Base-by-base conservation (phyloP, 2,888 invertebrate genomes). In the Spodoptera exigua region DNA sequence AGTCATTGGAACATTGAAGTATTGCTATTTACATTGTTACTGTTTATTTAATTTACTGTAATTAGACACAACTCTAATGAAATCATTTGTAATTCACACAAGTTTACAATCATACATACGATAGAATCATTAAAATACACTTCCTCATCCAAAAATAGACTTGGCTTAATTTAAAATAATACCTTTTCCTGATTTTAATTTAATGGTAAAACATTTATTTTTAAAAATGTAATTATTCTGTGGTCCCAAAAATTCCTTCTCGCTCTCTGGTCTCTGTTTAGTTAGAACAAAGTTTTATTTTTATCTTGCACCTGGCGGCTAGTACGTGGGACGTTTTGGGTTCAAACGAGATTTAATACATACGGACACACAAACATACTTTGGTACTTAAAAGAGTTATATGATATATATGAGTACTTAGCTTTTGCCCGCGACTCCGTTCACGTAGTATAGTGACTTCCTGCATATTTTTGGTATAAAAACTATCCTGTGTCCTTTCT, bases 161-260 rank as follows among this genome's bases (percentile, higher is more conserved):
- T n/a, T n/a, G n/a, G n/a, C n/a, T n/a, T n/a, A n/a, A n/a, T n/a
- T 27, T 27, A 27, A 27, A 27, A 27, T 27, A 9, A 27, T 4
- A n/a, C n/a, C n/a, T 27, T 27, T 27, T 5, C 27, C 7, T 7
- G 1, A 1, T 7, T 27, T 5, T 27, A 27, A 27, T 4, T 9
- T 7, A 27, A 27, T 9, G 27, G 27, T 9, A 27, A 27, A 27
- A n/a, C 2, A 27, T 7, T n/a, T n/a, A 27, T 35, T 45, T 12
- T 18, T 41, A 3, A 5, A 7, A 13, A 41, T 35, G 36, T 36
- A 13, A 56, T 53, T 14, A 43, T 13, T 41, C 36, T 3, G 41
- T 51, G 40, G 36, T 27, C 44, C 34, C 40, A 39, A 12, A 61
- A 67, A 72, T 68, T 16, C 58, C 53, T 76, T 76, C 73, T 46